Evolutionary conservation across 2,113 vertebrate genomes (phyloP).

Genomic region (Neodontobutis hainanensis): DNA sequence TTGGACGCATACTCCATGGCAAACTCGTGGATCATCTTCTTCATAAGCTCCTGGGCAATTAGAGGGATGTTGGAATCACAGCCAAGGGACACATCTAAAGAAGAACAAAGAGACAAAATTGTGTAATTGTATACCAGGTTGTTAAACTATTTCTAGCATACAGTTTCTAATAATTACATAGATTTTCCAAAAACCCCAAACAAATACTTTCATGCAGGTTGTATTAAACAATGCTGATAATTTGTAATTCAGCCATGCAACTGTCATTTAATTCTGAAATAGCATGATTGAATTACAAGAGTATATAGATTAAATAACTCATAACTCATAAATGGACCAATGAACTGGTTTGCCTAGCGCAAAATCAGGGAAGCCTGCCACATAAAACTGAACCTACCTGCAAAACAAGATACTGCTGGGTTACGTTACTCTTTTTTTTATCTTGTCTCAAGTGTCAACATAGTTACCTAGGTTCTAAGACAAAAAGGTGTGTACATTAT

Average conservation of each 20-base stretch:
- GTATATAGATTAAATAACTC: background rate
- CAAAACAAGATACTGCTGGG: background rate
- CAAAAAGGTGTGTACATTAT: no score
- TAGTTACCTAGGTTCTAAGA: background rate
- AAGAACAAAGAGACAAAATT: conserved; percentile 23
- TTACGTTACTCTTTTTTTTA: background rate
- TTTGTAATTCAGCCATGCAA: no score
- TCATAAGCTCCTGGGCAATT: conserved; percentile 99
- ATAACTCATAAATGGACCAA: background rate
- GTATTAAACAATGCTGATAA: no score
- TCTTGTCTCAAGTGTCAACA: background rate
- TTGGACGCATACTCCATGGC: conserved; percentile 97
- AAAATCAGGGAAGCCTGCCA: background rate
- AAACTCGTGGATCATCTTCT: conserved; percentile 98
- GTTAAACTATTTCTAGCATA: no score
- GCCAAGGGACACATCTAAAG: conserved; percentile 90
- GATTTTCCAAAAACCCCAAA: no score
- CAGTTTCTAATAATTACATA: no score
- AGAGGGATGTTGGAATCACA: conserved; percentile 96
- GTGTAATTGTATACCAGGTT: background rate
- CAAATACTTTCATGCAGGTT: no score
- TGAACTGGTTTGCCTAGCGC: background rate
- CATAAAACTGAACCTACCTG: background rate
- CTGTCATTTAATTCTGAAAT: no score
- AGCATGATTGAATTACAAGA: background rate